Evolutionary conservation across 2,888 invertebrate species (phyloP).

Genomic region (Tenthredo scrophulariae): DNA sequence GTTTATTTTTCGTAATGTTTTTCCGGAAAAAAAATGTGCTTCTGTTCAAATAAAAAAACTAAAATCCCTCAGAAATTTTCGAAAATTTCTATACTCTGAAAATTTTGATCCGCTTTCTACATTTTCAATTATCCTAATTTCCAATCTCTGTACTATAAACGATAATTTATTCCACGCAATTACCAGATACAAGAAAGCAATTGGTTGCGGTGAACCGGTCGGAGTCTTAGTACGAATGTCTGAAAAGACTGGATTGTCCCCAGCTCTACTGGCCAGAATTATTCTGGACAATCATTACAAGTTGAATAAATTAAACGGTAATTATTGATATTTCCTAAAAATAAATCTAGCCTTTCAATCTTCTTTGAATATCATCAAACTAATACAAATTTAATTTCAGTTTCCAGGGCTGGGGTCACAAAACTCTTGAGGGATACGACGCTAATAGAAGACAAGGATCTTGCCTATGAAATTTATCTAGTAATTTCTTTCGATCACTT

Average conservation of each 20-base stretch:
- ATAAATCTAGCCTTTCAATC: background rate
- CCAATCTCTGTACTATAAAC: background rate
- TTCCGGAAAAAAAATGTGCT: background rate
- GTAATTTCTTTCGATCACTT: constrained; percentile 77
- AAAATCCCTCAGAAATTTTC: background rate
- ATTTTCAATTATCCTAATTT: background rate
- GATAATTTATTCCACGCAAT: background rate
- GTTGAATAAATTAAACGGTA: constrained; percentile 64
- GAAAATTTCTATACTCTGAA: background rate
- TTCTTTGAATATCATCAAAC: constrained; percentile 78
- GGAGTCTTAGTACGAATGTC: constrained; percentile 84
- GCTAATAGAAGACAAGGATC: constrained; percentile 85
- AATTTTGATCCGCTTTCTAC: background rate
- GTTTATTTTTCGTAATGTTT: background rate
- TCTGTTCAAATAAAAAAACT: background rate
- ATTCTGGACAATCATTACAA: constrained; percentile 81
- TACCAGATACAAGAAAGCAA: constrained; percentile 76
- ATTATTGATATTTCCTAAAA: background rate
- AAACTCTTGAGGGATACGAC: constrained; percentile 85
- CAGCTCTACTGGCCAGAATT: constrained; percentile 82
- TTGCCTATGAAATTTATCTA: constrained; percentile 88
- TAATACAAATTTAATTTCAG: constrained; percentile 76
- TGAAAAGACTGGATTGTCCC: constrained; percentile 79
- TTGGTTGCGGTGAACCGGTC: constrained; percentile 78
- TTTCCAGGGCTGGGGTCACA: constrained; percentile 79